Evolutionary conservation across 2,797 vertebrate genomes (phyloP).

Genomic region (Geotrypetes seraphini): DNA sequence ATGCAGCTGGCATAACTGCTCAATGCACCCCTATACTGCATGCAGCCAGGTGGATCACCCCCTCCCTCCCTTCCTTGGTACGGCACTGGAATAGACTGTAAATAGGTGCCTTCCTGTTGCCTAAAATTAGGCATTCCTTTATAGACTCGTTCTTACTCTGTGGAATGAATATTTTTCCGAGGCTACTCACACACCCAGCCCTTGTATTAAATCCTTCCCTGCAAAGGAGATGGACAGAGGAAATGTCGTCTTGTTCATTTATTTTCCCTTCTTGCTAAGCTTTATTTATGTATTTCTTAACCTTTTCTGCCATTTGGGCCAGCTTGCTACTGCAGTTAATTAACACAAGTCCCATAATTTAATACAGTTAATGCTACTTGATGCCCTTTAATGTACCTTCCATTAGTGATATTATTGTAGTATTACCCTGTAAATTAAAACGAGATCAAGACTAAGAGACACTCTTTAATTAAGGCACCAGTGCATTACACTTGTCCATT

Average conservation of each 20-base stretch:
- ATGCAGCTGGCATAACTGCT: too few species aligned
- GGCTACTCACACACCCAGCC: too few species aligned
- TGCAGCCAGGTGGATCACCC: too few species aligned
- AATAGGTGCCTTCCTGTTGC: too few species aligned
- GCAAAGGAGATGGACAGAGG: slow-evolving; percentile 7
- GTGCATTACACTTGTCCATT: slow-evolving; percentile 53
- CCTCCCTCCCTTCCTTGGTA: too few species aligned
- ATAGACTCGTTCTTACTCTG: too few species aligned
- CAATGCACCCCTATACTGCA: too few species aligned
- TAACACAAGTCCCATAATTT: slow-evolving; percentile 71
- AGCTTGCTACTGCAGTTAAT: slow-evolving; percentile 68
- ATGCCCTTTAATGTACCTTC: slow-evolving; percentile 66
- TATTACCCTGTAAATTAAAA: slow-evolving; percentile 62
- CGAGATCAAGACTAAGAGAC: slow-evolving; percentile 61
- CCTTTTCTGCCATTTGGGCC: slow-evolving; percentile 54
- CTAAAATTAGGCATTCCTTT: too few species aligned
- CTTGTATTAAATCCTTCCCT: slow-evolving; percentile 9
- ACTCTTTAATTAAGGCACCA: slow-evolving; percentile 71
- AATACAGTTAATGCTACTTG: slow-evolving; percentile 67
- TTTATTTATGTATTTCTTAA: slow-evolving; percentile 55
- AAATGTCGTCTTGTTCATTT: slow-evolving; percentile 14
- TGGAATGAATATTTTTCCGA: slow-evolving; percentile 13
- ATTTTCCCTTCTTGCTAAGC: slow-evolving; percentile 19
- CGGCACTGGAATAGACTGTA: too few species aligned
- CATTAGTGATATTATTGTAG: slow-evolving; percentile 67